Evolutionary conservation across 2,797 vertebrate species (phyloP).

Genomic region (Darevskia nairensis): DNA sequence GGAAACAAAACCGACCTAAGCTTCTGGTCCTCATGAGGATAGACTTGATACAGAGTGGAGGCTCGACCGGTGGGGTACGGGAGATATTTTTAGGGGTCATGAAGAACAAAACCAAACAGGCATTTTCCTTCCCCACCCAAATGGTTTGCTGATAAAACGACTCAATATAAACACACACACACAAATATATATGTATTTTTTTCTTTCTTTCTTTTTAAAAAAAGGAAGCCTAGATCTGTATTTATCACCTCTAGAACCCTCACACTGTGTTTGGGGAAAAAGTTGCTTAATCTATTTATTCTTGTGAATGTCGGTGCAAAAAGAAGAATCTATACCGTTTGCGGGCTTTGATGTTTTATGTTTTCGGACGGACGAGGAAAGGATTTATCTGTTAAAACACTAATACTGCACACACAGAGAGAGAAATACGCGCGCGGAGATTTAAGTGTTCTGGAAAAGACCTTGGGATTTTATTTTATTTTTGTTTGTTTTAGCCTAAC

Average conservation of each 20-base stretch:
- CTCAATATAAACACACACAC: slow-evolving; percentile 60
- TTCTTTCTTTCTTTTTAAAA: slow-evolving; percentile 51
- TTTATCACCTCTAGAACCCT: slow-evolving; percentile 78
- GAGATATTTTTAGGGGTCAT: background rate
- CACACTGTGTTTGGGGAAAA: slow-evolving; percentile 84
- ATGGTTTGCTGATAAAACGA: slow-evolving; percentile 13
- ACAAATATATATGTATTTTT: slow-evolving; percentile 75
- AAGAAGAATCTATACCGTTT: slow-evolving; percentile 71
- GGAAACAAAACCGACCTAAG: background rate
- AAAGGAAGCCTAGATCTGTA: slow-evolving; percentile 72
- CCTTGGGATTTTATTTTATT: background rate
- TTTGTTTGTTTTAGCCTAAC: slow-evolving; percentile 67
- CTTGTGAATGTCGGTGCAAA: slow-evolving; percentile 84
- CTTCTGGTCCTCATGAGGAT: background rate
- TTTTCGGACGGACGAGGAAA: slow-evolving; percentile 60
- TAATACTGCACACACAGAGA: slow-evolving; percentile 41
- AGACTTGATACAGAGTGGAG: background rate
- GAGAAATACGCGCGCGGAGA: background rate
- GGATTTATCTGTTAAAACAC: slow-evolving; percentile 49
- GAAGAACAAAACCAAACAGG: background rate
- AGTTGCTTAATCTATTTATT: slow-evolving; percentile 69
- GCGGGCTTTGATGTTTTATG: slow-evolving; percentile 65
- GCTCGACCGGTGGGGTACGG: background rate
- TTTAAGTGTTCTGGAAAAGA: slow-evolving; percentile 55
- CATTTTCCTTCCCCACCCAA: slow-evolving; percentile 13